Evolutionary conservation across 2,888 invertebrate genomes (phyloP), one percentile per base, ranked within the genome.

Genomic region (Laspeyria flexula): DNA sequence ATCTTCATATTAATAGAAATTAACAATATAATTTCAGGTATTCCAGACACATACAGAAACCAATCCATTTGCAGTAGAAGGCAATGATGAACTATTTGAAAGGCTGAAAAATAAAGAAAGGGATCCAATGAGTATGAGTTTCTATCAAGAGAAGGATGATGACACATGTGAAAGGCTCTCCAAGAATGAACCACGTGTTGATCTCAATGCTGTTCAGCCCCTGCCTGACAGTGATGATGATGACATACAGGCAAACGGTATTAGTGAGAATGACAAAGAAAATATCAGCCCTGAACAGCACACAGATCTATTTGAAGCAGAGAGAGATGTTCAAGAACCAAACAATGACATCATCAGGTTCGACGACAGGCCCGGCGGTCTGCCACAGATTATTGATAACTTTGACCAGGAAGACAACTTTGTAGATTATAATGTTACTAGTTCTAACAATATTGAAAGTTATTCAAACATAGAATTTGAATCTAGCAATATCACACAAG

Each of bases 121-220:
- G 50, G 94, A 94, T 83, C 94, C 94, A 11, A 94, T 94, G 94
- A 94, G 93, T 58, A 94, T 94, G 94, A 94, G 94, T 45, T 94
- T 94, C 77, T 94, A 94, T 71, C 94, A 94, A 71, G 94, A 94
- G 70, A 93, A 94, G 73, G 93, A 93, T 65, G 93, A 93, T 62
- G 93, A 93, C 55, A 90, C 91, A 1, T 89, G 90, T 73, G 92
- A 92, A 67, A 82, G 87, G 44, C 82, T 86, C 44, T 59, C 76
- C 29, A 83, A 78, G 65, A 77, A 73, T 50, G 82, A 81, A 44
- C 83, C 90, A 69, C 88, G 87, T 37, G 93, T 94, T 35, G 94
- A 94, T 78, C 86, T 94, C 21, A 94, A 94, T 75, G 93, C 94
- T 57, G 94, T 94, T 15, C 94, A 94, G 63, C 70, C 84, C 12